Percentiles rank a stretch among this genome's conserved stretches.
Conservation (phyloP, 2,113 vertebrate species). For the Eretmodus cyanostictus region DNA sequence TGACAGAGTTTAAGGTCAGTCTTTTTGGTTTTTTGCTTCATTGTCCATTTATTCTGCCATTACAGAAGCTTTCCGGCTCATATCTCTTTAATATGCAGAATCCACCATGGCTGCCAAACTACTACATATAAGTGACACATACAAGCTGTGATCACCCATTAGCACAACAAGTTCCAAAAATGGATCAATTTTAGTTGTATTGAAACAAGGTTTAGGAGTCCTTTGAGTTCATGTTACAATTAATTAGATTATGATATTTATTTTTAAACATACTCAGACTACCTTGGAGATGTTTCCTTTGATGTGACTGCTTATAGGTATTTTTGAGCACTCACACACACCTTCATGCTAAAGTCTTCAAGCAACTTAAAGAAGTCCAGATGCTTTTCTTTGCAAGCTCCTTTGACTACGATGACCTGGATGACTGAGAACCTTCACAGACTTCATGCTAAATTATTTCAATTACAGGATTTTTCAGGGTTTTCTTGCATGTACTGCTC, state of each 20-base stretch:
- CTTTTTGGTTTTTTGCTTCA: background rate
- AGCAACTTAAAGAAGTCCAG: no score
- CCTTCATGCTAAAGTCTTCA: background rate
- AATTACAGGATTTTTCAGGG: background rate
- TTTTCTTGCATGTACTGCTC: background rate
- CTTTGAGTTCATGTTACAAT: background rate
- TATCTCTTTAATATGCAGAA: background rate
- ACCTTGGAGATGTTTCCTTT: background rate
- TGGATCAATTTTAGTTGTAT: background rate
- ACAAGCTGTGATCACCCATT: background rate
- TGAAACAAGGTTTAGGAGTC: background rate
- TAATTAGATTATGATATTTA: background rate
- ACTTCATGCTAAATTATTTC: background rate
- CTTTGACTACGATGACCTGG: no score
- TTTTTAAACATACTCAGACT: background rate
- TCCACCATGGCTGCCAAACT: background rate
- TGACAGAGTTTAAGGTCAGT: background rate
- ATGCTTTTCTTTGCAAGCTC: no score
- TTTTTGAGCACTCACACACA: background rate
- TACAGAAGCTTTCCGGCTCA: background rate
- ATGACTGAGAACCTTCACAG: no score
- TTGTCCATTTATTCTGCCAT: background rate
- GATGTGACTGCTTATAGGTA: background rate
- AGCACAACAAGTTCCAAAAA: background rate
- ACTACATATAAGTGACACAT: background rate